Conservation (phyloP, 1,140 invertebrate genomes). For the Lineus longissimus region DNA sequence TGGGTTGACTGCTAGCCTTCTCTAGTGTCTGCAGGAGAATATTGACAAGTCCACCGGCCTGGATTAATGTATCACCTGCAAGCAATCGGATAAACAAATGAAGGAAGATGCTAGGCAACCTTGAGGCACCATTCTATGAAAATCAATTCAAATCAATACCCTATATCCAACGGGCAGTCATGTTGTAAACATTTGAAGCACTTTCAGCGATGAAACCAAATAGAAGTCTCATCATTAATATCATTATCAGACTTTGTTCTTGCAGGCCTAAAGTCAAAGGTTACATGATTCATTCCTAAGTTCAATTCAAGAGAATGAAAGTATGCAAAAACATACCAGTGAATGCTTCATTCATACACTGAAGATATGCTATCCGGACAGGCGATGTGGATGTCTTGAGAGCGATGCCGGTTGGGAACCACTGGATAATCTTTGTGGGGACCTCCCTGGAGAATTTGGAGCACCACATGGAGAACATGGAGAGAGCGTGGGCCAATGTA, state of each 20-base stretch:
- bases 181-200: too few relatives aligned
- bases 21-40: conserved; percentile 66
- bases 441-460: conserved; percentile 64
- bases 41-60: conserved; percentile 59
- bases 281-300: too few relatives aligned
- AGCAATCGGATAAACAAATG: conserved; percentile 7
- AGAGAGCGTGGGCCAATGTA: conserved; percentile 74
- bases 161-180: too few relatives aligned
- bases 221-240: too few relatives aligned
- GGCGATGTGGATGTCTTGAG: conserved; percentile 74
- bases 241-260: too few relatives aligned
- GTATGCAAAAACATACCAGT: conserved; percentile 39
- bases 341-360: conserved; percentile 66
- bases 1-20: conserved; percentile 66
- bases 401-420: conserved; percentile 68
- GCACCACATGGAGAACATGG: conserved; percentile 78
- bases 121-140: too few relatives aligned
- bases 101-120: conserved; percentile 2
- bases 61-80: conserved; percentile 55
- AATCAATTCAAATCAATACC: too few relatives aligned
- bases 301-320: too few relatives aligned
- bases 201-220: too few relatives aligned
- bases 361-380: conserved; percentile 74
- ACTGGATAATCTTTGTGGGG: conserved; percentile 68
- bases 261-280: too few relatives aligned